Conservation (phyloP, 2,113 vertebrate species). For the Gambusia holbrooki region DNA sequence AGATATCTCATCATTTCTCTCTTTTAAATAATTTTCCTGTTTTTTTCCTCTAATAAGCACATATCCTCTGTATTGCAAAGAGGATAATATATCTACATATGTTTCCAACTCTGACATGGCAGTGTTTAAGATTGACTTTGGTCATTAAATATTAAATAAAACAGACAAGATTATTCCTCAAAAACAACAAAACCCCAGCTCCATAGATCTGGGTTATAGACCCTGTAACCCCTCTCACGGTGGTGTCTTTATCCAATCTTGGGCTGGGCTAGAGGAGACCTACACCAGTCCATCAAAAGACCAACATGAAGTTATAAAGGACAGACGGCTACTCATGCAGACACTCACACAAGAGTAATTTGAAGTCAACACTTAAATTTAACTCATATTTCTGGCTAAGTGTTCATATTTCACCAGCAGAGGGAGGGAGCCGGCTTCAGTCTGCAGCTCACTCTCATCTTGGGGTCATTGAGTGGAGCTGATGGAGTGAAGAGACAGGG, state of each 20-base stretch:
- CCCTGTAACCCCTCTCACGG: too few species aligned
- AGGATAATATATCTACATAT: background rate
- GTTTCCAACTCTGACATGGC: background rate
- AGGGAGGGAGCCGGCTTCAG: constrained; percentile 43
- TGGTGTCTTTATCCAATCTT: too few species aligned
- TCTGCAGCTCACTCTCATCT: background rate
- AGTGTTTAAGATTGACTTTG: too few species aligned
- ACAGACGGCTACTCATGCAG: background rate
- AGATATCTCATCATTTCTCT: too few species aligned
- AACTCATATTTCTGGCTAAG: background rate
- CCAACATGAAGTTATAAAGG: too few species aligned
- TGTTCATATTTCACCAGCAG: constrained; percentile 45
- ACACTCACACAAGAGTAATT: background rate
- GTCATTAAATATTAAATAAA: too few species aligned
- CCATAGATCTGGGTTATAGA: too few species aligned
- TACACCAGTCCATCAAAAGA: background rate
- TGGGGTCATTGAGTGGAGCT: constrained; percentile 45
- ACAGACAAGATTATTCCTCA: too few species aligned
- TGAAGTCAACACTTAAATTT: background rate
- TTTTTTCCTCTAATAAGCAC: too few species aligned
- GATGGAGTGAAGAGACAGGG: constrained; percentile 51
- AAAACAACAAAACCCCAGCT: too few species aligned
- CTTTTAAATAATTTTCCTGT: too few species aligned
- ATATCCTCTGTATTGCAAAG: background rate
- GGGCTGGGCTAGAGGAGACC: too few species aligned